Evolutionary conservation across 1,140 invertebrate genomes (phyloP).

Genomic region (Temnothorax nylanderi): DNA sequence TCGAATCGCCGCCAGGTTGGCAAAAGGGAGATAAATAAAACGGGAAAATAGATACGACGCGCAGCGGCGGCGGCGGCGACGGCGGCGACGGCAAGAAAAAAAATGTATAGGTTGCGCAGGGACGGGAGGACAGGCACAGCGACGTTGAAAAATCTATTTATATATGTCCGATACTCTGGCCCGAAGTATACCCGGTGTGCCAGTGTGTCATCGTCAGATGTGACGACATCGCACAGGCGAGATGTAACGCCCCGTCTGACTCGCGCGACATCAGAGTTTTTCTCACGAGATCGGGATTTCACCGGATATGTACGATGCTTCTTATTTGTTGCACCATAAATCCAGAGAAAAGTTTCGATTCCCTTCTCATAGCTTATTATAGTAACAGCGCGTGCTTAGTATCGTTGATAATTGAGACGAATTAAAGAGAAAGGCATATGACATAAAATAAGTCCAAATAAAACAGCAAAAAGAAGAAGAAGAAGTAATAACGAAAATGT

Average conservation of each 20-base stretch:
- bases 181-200: conserved; percentile 31
- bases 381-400: neutral
- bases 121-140: conserved; percentile 54
- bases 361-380: neutral
- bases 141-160: conserved; percentile 73
- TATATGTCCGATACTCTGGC: conserved; percentile 67
- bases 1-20: conserved; percentile 33
- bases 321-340: conserved; percentile 14
- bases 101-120: conserved; percentile 58
- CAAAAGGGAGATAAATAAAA: conserved; percentile 54
- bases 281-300: conserved; percentile 26
- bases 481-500: neutral
- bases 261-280: neutral
- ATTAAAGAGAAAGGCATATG: neutral
- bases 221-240: conserved; percentile 33
- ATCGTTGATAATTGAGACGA: neutral
- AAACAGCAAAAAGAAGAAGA: neutral
- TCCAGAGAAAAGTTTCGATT: neutral
- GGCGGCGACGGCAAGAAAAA: conserved; percentile 54
- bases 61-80: neutral
- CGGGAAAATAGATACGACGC: conserved; percentile 49
- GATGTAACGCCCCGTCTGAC: conserved; percentile 1
- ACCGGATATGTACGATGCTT: neutral
- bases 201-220: conserved; percentile 32
- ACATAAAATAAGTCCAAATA: neutral